A percentile compares a stretch with the other conserved stretches of the same genome.
Conservation (phyloP, 2,888 invertebrate species). For the Hirtodrosophila cameraria region DNA sequence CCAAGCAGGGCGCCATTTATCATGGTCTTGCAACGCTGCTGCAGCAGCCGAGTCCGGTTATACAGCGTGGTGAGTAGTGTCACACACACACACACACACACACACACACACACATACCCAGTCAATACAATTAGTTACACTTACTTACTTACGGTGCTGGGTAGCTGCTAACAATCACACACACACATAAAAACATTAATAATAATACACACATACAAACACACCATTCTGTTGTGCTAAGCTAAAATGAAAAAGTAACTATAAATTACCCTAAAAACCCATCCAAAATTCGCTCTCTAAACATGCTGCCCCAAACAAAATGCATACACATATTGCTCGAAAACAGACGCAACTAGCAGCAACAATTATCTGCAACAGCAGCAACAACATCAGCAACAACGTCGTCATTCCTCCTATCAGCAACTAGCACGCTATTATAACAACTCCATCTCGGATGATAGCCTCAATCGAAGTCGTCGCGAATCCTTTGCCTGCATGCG, state of each 20-base stretch:
- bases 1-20: conserved; percentile 98
- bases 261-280: conserved; percentile 41
- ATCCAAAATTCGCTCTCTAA: conserved; percentile 45
- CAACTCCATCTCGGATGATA: conserved; percentile 83
- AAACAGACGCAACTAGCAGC: conserved; percentile 34
- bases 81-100: too few species aligned
- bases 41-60: conserved; percentile 94
- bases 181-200: conserved; percentile 30
- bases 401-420: conserved; percentile 74
- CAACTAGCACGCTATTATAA: conserved; percentile 67
- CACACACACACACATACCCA: too few species aligned
- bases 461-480: conserved; percentile 80
- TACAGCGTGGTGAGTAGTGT: conserved; percentile 88
- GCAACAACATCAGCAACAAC: conserved; percentile 62
- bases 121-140: conserved; percentile 20
- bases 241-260: conserved; percentile 60
- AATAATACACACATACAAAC: conserved; percentile 32
- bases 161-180: conserved; percentile 59
- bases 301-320: conserved; percentile 72
- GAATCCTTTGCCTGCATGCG: conserved; percentile 76
- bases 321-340: conserved; percentile 19
- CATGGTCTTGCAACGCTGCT: conserved; percentile 97
- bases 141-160: conserved; percentile 62
- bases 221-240: conserved; percentile 51
- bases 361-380: conserved; percentile 41